A percentile compares a stretch with the other conserved stretches of the same genome.
These are phyloP conservation scores for Metallyticus violacea DNA, from an alignment of 2,888 invertebrate genomes.

Conservation along the genomic window DNA sequence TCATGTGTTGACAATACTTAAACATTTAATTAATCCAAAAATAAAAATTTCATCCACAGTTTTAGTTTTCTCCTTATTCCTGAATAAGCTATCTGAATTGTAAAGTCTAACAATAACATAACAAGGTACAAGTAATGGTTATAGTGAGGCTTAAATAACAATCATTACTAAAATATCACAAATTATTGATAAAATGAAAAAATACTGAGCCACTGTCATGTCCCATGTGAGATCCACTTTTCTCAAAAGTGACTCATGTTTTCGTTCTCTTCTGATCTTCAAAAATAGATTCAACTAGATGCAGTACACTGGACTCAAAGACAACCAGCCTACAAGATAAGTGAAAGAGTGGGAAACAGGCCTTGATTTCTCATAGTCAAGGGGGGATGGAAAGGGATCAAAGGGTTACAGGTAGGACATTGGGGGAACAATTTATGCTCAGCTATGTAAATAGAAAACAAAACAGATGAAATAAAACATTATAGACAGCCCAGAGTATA, in stretches of 20 bases:
- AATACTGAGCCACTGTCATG: constrained; percentile 51
- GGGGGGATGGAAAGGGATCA: constrained; percentile 22
- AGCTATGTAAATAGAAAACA: not conserved
- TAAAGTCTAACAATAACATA: constrained; percentile 46
- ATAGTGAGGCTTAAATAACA: constrained; percentile 56
- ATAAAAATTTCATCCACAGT: constrained; percentile 46
- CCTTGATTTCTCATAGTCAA: constrained; percentile 33
- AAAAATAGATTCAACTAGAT: constrained; percentile 37
- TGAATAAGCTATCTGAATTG: constrained; percentile 50
- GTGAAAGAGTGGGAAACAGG: constrained; percentile 32
- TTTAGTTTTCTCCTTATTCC: constrained; percentile 46
- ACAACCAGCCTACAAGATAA: constrained; percentile 38
- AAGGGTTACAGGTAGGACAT: not conserved
- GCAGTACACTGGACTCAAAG: constrained; percentile 31
- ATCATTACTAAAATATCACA: constrained; percentile 57
- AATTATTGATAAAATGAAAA: constrained; percentile 53
- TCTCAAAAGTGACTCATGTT: constrained; percentile 34
- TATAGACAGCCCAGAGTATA: constrained; percentile 13
- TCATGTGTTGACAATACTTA: constrained; percentile 38
- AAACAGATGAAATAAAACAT: not conserved
- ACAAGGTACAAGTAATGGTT: constrained; percentile 41
- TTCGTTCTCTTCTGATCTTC: constrained; percentile 34
- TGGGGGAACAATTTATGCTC: not conserved
- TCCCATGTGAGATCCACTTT: constrained; percentile 38
- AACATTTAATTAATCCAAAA: constrained; percentile 47